Evolutionary conservation across 2,113 vertebrate genomes (phyloP).

Genomic region (Phrynosoma blainvillii): DNA sequence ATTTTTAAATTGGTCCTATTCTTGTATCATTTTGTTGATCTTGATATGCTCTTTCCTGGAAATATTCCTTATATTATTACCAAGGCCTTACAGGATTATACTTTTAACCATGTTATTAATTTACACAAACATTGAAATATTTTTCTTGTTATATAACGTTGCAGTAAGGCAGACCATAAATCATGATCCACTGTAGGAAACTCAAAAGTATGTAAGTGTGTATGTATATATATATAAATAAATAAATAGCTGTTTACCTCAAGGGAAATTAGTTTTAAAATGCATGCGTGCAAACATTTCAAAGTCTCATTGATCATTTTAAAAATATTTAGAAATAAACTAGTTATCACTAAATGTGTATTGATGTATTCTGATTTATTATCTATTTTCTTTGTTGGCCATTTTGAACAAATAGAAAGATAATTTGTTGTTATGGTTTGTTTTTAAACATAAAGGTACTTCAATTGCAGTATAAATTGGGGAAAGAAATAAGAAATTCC

Average conservation of each 20-base stretch:
- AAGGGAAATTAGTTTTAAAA: neutral
- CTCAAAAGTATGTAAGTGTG: neutral
- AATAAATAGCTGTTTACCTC: neutral
- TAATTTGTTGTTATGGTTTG: constrained; percentile 32
- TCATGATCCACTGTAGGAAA: neutral
- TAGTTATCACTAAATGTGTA: neutral
- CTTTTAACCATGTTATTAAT: neutral
- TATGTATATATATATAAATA: too few species aligned
- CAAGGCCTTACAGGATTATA: neutral
- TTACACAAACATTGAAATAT: neutral
- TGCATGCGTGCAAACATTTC: neutral
- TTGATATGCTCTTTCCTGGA: neutral
- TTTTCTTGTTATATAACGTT: neutral
- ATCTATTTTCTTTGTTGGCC: neutral
- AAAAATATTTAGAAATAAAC: neutral
- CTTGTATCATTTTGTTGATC: neutral
- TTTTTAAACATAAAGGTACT: constrained; percentile 17
- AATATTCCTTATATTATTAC: neutral
- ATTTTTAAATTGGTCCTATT: too few species aligned
- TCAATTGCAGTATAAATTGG: neutral
- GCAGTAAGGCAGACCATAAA: neutral
- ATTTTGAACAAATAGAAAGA: constrained; percentile 18
- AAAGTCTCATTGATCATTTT: neutral
- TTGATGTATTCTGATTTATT: constrained; percentile 8
- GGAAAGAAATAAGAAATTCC: constrained; percentile 1